Conservation (phyloP, 2,113 vertebrate genomes). For the Scomber scombrus region DNA sequence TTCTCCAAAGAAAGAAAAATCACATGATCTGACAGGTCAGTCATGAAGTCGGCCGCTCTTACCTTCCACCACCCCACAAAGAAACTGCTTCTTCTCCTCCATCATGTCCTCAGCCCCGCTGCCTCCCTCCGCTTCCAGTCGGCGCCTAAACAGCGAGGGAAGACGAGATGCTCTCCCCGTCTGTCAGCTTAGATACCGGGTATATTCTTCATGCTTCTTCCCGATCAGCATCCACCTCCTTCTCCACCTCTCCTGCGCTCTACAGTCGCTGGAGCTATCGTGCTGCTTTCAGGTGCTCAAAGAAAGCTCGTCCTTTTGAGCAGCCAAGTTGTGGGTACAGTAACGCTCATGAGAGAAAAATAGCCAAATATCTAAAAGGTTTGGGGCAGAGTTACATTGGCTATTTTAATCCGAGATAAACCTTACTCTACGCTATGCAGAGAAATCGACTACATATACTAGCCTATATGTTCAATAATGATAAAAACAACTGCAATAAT, state of each 20-base stretch:
- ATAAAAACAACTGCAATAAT: too few relatives aligned
- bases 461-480: too few relatives aligned
- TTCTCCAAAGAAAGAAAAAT: constrained; percentile 9
- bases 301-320: constrained; percentile 2
- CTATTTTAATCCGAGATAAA: too few relatives aligned
- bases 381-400: too few relatives aligned
- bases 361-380: too few relatives aligned
- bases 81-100: constrained; percentile 83
- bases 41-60: constrained; percentile 58
- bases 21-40: constrained; percentile 58
- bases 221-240: constrained; percentile 51
- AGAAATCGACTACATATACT: too few relatives aligned
- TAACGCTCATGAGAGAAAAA: too few relatives aligned
- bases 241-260: constrained; percentile 31
- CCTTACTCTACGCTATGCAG: too few relatives aligned
- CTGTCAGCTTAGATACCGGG: constrained; percentile 31
- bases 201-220: constrained; percentile 59
- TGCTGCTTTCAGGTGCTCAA: constrained; percentile 69
- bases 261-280: constrained; percentile 29
- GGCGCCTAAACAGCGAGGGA: constrained; percentile 37
- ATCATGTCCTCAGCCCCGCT: constrained; percentile 66
- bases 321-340: background rate
- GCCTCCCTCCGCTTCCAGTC: constrained; percentile 47
- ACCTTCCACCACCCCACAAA: constrained; percentile 92
- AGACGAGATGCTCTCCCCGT: constrained; percentile 54